These are phyloP conservation scores for Zeus faber DNA, from an alignment of 2,113 vertebrate genomes.

Conservation along the genomic window DNA sequence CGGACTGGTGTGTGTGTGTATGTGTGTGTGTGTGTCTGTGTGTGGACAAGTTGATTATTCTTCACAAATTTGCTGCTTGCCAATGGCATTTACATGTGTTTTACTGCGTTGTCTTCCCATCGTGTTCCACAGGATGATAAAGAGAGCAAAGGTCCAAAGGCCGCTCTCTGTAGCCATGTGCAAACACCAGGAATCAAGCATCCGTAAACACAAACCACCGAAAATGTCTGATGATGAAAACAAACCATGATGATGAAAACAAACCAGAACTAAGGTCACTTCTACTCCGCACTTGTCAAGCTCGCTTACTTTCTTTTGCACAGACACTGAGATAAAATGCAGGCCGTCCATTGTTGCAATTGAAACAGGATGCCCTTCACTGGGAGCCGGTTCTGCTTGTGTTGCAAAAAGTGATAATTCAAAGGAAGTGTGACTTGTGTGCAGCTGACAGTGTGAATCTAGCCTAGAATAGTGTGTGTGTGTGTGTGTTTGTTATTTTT, in stretches of 20 bases:
- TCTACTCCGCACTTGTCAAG: no score
- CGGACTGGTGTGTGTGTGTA: conserved; percentile 13
- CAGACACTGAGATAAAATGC: no score
- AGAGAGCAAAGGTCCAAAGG: conserved; percentile 1
- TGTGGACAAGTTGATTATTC: conserved; percentile 10
- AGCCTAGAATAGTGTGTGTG: no score
- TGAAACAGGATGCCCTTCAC: conserved; percentile 31
- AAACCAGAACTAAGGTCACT: not conserved
- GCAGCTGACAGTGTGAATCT: not conserved
- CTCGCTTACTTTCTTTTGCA: no score
- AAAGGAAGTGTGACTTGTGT: conserved; percentile 34
- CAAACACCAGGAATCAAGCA: conserved; percentile 7
- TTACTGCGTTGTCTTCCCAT: no score
- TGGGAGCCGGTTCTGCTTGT: conserved; percentile 40
- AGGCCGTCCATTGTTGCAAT: not conserved
- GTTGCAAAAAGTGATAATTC: conserved; percentile 20
- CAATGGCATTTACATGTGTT: no score
- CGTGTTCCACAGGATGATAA: conserved; percentile 17
- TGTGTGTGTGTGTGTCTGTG: not conserved
- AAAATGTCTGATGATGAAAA: not conserved
- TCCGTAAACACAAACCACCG: not conserved
- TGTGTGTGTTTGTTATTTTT: conserved; percentile 4
- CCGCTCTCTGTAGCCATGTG: not conserved
- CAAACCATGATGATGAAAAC: not conserved
- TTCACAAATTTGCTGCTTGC: no score